phyloP scores from a whole-genome alignment of 2,797 vertebrate genomes.

The Pangasius sanitwongsei region DNA sequence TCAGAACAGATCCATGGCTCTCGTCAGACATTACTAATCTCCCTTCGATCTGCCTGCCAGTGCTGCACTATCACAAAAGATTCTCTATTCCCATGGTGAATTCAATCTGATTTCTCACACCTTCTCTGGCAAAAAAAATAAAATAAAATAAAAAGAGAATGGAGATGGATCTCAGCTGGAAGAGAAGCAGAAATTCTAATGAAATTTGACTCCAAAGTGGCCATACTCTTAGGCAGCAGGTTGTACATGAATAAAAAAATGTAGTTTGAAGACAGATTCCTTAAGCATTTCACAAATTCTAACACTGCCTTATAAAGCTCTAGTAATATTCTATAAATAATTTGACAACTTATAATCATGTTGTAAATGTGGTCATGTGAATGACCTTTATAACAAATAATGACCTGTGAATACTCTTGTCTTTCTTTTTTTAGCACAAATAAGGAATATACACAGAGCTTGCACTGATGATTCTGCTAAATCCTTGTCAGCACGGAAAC shows the following conservation, averaged over 20 bases:
- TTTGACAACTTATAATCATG: neutral
- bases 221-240: neutral
- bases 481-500: neutral
- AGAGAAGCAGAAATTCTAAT: constrained; percentile 32
- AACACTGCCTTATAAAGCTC: neutral
- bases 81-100: constrained; percentile 45
- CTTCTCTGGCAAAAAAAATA: constrained; percentile 32
- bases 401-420: neutral
- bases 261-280: neutral
- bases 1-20: constrained; percentile 39
- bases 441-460: neutral
- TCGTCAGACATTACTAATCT: constrained; percentile 51
- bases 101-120: constrained; percentile 59
- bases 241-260: neutral
- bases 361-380: neutral
- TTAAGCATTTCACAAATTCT: neutral
- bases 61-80: constrained; percentile 57
- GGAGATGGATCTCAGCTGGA: constrained; percentile 34
- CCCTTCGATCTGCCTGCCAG: constrained; percentile 61
- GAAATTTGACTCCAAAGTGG: constrained; percentile 4
- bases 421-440: neutral
- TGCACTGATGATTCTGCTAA: neutral
- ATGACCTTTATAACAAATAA: neutral
- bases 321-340: neutral
- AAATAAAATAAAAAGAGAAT: neutral